A percentile compares a stretch with the other conserved stretches of the same genome.
These are phyloP conservation scores for Syrmaticus mikado DNA, from an alignment of 2,113 vertebrate genomes.

Conservation along the genomic window DNA sequence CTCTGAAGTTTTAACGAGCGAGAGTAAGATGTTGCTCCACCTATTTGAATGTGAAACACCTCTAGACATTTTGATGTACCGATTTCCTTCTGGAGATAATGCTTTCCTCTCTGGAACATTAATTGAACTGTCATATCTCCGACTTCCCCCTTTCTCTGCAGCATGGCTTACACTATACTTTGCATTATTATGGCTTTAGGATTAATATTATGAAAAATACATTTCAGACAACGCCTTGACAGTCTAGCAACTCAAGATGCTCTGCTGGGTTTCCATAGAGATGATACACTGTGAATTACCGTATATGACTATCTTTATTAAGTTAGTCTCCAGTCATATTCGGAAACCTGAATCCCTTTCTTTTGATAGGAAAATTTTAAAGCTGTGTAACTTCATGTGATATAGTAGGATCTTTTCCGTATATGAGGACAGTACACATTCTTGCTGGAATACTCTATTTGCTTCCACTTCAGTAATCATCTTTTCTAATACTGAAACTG, in stretches of 20 bases:
- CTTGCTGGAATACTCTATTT: background rate
- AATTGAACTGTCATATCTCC: background rate
- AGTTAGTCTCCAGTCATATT: background rate
- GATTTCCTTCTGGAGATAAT: background rate
- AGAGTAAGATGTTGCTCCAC: background rate
- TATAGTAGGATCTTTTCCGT: background rate
- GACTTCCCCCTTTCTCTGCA: background rate
- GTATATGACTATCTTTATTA: background rate
- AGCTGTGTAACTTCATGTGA: background rate
- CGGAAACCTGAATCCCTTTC: background rate
- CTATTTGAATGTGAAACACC: background rate
- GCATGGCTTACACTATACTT: background rate
- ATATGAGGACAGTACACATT: background rate
- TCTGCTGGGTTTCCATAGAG: background rate
- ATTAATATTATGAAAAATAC: slow-evolving; percentile 2
- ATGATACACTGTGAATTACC: background rate
- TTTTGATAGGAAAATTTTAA: background rate
- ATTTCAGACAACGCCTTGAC: background rate
- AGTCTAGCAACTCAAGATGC: background rate
- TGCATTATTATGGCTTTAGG: background rate
- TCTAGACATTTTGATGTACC: background rate
- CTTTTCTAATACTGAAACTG: background rate
- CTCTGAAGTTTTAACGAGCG: background rate
- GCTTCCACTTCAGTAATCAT: background rate
- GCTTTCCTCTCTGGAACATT: background rate